These are phyloP conservation scores for Sebastes aleutianus DNA, from an alignment of 2,797 vertebrate genomes.

Conservation along the genomic window DNA sequence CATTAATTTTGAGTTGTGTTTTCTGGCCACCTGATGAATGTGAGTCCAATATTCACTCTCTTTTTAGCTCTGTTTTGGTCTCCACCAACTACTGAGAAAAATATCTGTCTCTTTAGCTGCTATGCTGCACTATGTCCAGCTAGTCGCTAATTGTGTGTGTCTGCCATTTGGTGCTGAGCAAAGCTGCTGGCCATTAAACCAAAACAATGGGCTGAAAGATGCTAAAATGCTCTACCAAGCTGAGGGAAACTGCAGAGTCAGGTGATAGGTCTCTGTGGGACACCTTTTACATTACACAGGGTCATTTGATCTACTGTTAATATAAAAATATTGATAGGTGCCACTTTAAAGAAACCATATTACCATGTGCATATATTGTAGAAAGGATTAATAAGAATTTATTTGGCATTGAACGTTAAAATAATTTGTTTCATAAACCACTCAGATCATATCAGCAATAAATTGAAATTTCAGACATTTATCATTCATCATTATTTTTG, in stretches of 20 bases:
- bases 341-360: neutral
- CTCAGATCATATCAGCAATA: neutral
- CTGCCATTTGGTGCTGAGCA: no score
- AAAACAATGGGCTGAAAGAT: neutral
- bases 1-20: neutral
- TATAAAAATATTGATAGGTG: neutral
- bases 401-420: neutral
- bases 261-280: neutral
- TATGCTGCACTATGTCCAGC: neutral
- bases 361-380: neutral
- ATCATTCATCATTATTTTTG: neutral
- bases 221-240: neutral
- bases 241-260: neutral
- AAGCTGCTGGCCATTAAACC: no score
- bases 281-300: neutral
- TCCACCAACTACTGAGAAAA: no score
- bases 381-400: neutral
- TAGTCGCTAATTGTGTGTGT: neutral
- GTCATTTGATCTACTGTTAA: neutral
- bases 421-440: neutral
- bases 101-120: neutral
- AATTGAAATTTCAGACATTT: neutral
- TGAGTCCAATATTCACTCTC: no score
- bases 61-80: neutral
- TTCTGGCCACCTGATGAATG: neutral